These are phyloP conservation scores for Scomber japonicus DNA, from an alignment of 2,113 vertebrate genomes.

Conservation along the genomic window DNA sequence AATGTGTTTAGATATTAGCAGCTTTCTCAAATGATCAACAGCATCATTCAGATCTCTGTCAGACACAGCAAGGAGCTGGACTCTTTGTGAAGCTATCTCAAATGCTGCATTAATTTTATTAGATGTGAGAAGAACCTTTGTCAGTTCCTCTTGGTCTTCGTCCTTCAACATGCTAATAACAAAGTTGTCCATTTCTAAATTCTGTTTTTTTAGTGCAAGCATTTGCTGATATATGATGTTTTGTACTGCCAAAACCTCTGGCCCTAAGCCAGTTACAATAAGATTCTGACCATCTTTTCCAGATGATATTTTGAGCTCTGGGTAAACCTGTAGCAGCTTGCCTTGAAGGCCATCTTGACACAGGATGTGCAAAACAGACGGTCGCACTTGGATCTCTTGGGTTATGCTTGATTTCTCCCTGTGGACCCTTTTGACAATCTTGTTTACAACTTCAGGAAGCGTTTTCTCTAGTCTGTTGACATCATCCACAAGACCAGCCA, in stretches of 20 bases:
- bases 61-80: slow-evolving; percentile 80
- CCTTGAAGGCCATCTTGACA: slow-evolving; percentile 69
- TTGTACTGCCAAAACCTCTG: slow-evolving; percentile 83
- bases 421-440: slow-evolving; percentile 68
- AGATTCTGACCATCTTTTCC: slow-evolving; percentile 61
- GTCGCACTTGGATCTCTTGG: slow-evolving; percentile 66
- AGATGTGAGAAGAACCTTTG: slow-evolving; percentile 79
- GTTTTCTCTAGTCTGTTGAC: slow-evolving; percentile 68
- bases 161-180: slow-evolving; percentile 83
- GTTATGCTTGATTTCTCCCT: slow-evolving; percentile 77
- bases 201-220: slow-evolving; percentile 65
- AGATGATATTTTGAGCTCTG: slow-evolving; percentile 80
- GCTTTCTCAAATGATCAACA: slow-evolving; percentile 78
- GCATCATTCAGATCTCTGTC: slow-evolving; percentile 78
- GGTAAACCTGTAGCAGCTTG: slow-evolving; percentile 63
- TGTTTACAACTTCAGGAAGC: slow-evolving; percentile 66
- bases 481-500: slow-evolving; percentile 83
- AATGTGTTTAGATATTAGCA: slow-evolving; percentile 75
- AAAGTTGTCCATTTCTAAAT: slow-evolving; percentile 62
- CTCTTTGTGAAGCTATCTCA: slow-evolving; percentile 66
- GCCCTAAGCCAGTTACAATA: slow-evolving; percentile 80
- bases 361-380: slow-evolving; percentile 81
- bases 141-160: slow-evolving; percentile 76
- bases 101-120: slow-evolving; percentile 82
- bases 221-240: slow-evolving; percentile 78